Percentiles rank a stretch among this genome's conserved stretches.
Evolutionary conservation across 2,888 invertebrate genomes (phyloP).

Genomic region (Kryphioiulus occultus): DNA sequence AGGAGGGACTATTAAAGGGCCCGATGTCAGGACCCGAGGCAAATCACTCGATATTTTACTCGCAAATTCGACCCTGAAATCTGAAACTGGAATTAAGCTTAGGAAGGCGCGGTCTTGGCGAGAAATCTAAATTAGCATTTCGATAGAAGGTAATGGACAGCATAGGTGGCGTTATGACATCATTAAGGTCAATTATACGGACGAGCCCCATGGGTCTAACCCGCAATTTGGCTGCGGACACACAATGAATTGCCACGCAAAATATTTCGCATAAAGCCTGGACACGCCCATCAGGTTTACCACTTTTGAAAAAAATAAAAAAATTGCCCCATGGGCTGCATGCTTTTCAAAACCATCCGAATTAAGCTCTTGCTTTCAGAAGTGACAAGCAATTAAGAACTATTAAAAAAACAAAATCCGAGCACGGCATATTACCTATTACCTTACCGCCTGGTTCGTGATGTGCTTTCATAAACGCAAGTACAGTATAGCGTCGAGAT

Average conservation of each 20-base stretch:
- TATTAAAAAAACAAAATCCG: slow-evolving; percentile 37
- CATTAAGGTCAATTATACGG: slow-evolving; percentile 37
- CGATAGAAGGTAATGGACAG: slow-evolving; percentile 33
- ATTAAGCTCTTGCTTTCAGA: slow-evolving; percentile 35
- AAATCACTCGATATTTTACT: background rate
- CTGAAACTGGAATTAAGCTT: background rate
- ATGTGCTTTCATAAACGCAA: background rate
- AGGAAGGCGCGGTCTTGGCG: background rate
- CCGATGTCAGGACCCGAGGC: background rate
- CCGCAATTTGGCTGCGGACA: background rate
- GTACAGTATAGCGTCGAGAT: background rate
- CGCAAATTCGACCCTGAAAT: slow-evolving; percentile 8
- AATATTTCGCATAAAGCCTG: background rate
- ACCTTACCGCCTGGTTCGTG: background rate
- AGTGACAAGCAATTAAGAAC: slow-evolving; percentile 45
- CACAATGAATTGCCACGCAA: background rate
- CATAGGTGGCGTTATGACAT: slow-evolving; percentile 36
- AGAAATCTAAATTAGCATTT: background rate
- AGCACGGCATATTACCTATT: background rate
- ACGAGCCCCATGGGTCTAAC: background rate
- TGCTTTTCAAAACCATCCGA: slow-evolving; percentile 27
- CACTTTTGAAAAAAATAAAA: background rate
- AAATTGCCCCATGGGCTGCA: slow-evolving; percentile 24
- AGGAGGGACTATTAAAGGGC: background rate
- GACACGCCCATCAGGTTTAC: slow-evolving; percentile 3